phyloP scores from a whole-genome alignment of 2,888 invertebrate genomes.

The Caenorhabditis sp. region DNA sequence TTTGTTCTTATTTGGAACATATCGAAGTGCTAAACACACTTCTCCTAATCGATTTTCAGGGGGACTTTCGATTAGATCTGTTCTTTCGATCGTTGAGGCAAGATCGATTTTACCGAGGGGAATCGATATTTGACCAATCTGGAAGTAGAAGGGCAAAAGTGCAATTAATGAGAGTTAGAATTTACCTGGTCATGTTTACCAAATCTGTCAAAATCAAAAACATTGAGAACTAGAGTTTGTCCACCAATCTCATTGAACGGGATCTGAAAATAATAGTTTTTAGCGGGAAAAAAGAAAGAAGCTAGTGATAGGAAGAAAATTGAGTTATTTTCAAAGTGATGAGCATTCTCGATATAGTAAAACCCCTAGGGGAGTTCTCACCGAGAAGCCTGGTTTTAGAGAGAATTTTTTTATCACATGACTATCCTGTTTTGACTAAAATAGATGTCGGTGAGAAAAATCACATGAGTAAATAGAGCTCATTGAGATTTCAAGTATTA shows the following conservation, averaged over 20 bases:
- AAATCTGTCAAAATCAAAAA: constrained; percentile 99
- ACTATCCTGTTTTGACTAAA: no score
- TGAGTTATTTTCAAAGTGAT: no score
- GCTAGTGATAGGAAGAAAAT: no score
- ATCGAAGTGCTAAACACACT: constrained; percentile 98
- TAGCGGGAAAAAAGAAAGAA: no score
- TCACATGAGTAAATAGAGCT: no score
- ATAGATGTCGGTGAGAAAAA: no score
- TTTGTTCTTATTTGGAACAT: constrained; percentile 99
- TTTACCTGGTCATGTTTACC: constrained; percentile 99
- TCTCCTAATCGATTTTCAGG: constrained; percentile 89
- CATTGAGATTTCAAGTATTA: no score
- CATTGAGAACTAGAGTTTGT: constrained; percentile 97
- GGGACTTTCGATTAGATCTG: constrained; percentile 95
- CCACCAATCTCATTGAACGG: constrained; percentile 98
- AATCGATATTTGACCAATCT: constrained; percentile 75
- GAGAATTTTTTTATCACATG: no score
- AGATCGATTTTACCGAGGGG: constrained; percentile 96
- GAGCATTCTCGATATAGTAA: no score
- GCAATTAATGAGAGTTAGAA: not conserved
- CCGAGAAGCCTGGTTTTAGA: no score
- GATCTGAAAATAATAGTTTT: no score
- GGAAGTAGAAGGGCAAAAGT: constrained; percentile 19
- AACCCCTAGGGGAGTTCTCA: no score
- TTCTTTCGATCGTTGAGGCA: constrained; percentile 97